These are phyloP conservation scores for Platichthys stellatus DNA, from an alignment of 2,113 vertebrate genomes.

Conservation along the genomic window DNA sequence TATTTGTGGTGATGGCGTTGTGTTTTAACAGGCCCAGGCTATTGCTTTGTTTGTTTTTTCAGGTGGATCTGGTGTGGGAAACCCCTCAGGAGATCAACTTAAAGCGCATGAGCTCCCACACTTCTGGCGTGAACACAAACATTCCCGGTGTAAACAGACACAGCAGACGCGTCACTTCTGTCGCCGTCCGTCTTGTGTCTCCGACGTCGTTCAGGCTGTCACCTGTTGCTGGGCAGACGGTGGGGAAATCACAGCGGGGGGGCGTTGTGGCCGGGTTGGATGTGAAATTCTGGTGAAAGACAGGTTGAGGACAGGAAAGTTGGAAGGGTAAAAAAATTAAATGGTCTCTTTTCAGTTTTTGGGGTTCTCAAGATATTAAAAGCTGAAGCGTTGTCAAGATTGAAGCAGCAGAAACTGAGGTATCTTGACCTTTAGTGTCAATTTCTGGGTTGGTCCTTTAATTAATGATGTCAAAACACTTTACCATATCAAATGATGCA, in stretches of 20 bases:
- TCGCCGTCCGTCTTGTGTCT: constrained; percentile 29
- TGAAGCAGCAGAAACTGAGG: not conserved
- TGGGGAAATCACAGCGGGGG: constrained; percentile 9
- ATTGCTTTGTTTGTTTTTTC: constrained; percentile 55
- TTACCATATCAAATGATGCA: too few species aligned
- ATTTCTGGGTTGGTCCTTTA: not conserved
- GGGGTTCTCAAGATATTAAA: not conserved
- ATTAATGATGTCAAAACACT: too few species aligned
- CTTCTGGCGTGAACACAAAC: constrained; percentile 18
- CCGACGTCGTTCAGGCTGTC: not conserved
- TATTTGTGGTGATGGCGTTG: constrained; percentile 25
- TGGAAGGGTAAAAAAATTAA: too few species aligned
- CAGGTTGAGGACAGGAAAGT: not conserved
- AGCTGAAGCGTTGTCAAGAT: not conserved
- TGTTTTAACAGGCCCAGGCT: constrained; percentile 47
- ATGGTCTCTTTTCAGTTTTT: not conserved
- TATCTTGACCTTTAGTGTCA: not conserved
- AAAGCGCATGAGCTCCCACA: constrained; percentile 21
- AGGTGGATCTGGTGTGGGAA: constrained; percentile 46
- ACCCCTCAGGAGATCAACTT: constrained; percentile 17
- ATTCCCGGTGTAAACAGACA: constrained; percentile 1
- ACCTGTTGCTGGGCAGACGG: constrained; percentile 38
- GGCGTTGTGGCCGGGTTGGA: not conserved
- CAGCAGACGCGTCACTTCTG: not conserved
- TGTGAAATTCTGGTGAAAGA: not conserved